A percentile compares a stretch with the other conserved stretches of the same genome.
These are phyloP conservation scores for Clupea harengus DNA, from an alignment of 2,113 vertebrate genomes.

Conservation along the genomic window DNA sequence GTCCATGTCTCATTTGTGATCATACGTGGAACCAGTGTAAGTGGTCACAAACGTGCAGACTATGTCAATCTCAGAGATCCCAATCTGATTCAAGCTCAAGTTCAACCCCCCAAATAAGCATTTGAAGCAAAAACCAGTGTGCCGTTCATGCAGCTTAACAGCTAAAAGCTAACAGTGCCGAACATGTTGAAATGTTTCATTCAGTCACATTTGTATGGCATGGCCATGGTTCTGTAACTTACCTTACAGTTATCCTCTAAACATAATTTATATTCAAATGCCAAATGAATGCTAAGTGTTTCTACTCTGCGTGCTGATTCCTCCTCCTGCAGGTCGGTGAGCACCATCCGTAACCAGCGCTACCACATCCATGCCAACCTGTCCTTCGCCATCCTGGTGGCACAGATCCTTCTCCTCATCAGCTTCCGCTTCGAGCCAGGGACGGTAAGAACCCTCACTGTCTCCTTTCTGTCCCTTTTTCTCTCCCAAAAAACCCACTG, in stretches of 20 bases:
- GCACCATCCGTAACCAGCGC: slow-evolving; percentile 91
- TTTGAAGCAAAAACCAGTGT: too few relatives aligned
- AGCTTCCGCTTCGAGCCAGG: slow-evolving; percentile 83
- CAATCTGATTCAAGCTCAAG: too few relatives aligned
- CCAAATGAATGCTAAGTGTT: background rate
- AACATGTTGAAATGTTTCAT: background rate
- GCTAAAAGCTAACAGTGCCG: background rate
- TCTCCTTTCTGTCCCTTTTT: background rate
- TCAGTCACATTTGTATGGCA: background rate
- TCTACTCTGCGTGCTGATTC: background rate
- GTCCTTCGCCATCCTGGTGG: slow-evolving; percentile 88
- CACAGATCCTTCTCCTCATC: slow-evolving; percentile 87
- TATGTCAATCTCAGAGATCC: too few relatives aligned
- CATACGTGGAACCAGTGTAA: background rate
- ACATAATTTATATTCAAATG: background rate
- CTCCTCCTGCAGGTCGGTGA: slow-evolving; percentile 77
- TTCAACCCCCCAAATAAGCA: too few relatives aligned
- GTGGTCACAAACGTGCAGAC: too few relatives aligned
- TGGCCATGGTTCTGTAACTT: background rate
- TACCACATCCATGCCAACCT: slow-evolving; percentile 97
- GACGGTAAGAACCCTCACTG: slow-evolving; percentile 69
- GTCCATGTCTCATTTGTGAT: background rate
- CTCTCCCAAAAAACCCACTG: too few relatives aligned
- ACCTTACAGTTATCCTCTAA: background rate
- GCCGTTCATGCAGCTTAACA: background rate